These are phyloP conservation scores for Saccopteryx bilineata DNA, from an alignment of 2,113 vertebrate genomes.

Conservation along the genomic window DNA sequence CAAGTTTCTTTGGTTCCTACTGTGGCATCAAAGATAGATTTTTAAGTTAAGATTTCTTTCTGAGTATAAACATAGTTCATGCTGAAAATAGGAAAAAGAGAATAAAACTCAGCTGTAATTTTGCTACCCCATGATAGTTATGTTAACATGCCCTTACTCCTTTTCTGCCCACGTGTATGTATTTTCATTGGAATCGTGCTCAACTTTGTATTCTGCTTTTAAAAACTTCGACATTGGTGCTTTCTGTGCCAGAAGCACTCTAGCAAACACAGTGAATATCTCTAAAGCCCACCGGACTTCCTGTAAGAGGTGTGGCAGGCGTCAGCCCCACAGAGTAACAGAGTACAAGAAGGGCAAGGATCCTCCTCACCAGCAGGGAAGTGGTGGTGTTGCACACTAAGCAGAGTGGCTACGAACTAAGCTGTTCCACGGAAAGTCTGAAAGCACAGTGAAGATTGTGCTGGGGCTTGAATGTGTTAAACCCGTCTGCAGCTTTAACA, in stretches of 20 bases:
- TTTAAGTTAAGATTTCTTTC: conserved; percentile 41
- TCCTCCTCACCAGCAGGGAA: neutral
- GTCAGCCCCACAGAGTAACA: neutral
- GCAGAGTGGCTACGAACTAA: neutral
- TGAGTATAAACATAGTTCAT: neutral
- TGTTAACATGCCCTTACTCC: neutral
- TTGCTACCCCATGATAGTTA: neutral
- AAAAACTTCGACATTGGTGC: neutral
- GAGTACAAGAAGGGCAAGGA: neutral
- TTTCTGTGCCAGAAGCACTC: neutral
- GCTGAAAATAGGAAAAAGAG: neutral
- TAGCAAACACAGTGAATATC: neutral
- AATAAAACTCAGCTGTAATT: neutral
- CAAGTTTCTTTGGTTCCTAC: neutral
- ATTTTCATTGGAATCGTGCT: neutral
- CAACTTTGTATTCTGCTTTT: neutral
- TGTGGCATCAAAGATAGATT: neutral
- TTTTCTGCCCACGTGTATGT: neutral
- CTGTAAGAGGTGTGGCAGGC: neutral
- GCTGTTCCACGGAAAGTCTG: neutral
- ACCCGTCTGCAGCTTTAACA: neutral
- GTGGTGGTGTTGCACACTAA: neutral
- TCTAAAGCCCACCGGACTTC: neutral
- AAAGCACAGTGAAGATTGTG: neutral
- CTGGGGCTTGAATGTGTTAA: neutral